These are phyloP conservation scores for Epicampocera succincta DNA, from an alignment of 2,888 invertebrate species.

Conservation along the genomic window DNA sequence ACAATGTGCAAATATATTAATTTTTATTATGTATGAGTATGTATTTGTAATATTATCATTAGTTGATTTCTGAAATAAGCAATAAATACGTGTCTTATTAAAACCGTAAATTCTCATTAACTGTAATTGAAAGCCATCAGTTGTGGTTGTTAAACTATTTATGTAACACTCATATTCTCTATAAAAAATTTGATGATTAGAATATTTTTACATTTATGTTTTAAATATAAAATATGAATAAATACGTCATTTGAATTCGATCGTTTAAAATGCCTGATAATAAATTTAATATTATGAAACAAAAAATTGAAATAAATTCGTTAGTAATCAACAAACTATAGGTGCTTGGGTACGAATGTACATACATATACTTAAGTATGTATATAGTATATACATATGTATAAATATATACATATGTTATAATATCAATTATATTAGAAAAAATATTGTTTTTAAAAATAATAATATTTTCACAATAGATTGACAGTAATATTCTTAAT, in stretches of 20 bases:
- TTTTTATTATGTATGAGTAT: background rate
- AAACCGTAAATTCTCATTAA: background rate
- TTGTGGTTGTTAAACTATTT: constrained; percentile 19
- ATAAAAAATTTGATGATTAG: background rate
- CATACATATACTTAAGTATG: too few species aligned
- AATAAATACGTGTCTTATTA: background rate
- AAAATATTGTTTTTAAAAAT: too few species aligned
- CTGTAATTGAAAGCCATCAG: constrained; percentile 5
- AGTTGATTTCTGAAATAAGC: constrained; percentile 3
- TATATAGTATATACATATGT: too few species aligned
- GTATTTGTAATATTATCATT: background rate
- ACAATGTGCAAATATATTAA: too few species aligned
- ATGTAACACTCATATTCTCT: background rate
- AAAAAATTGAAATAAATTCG: too few species aligned
- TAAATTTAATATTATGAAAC: too few species aligned
- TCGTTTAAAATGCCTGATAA: background rate
- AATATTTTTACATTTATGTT: background rate
- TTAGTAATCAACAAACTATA: too few species aligned
- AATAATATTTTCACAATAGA: too few species aligned
- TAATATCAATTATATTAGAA: too few species aligned
- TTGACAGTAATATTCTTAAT: too few species aligned
- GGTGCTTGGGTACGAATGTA: too few species aligned
- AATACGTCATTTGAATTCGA: background rate
- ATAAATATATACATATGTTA: too few species aligned
- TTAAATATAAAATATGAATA: background rate